Conservation (phyloP, 2,113 vertebrate species). For the Sinocyclocheilus anshuiensis region DNA sequence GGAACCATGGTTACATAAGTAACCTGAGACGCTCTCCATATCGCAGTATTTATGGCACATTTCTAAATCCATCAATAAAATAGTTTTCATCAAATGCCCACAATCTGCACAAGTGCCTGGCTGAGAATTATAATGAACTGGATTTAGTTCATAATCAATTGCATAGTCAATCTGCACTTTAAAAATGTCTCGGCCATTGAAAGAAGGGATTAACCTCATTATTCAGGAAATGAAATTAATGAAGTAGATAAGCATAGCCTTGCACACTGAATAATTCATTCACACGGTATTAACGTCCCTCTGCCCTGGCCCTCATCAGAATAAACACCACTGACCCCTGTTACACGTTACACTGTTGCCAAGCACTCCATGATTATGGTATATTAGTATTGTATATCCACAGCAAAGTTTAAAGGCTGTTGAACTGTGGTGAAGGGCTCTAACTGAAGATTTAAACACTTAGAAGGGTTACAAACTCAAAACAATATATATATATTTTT, state of each 20-base stretch:
- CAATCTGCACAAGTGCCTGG: constrained; percentile 19
- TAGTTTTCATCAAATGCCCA: constrained; percentile 21
- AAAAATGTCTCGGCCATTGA: constrained; percentile 24
- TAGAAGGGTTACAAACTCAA: not conserved
- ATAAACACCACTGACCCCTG: constrained; percentile 34
- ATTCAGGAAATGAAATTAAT: constrained; percentile 51
- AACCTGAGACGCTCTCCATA: no score
- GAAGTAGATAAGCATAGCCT: constrained; percentile 40
- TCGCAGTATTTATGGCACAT: constrained; percentile 8
- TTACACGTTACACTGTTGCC: not conserved
- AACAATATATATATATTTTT: not conserved
- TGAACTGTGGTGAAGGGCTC: constrained; percentile 11
- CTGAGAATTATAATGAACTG: constrained; percentile 5
- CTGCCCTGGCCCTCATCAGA: constrained; percentile 20
- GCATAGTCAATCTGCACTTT: constrained; percentile 42
- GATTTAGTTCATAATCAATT: constrained; percentile 36
- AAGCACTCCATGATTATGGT: constrained; percentile 1
- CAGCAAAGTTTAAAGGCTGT: not conserved
- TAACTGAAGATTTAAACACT: not conserved
- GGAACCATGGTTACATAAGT: no score
- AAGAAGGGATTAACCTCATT: constrained; percentile 47
- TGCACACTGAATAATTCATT: constrained; percentile 43
- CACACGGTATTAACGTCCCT: constrained; percentile 7
- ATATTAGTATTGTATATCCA: constrained; percentile 12
- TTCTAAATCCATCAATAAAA: constrained; percentile 10